Percentiles rank a stretch among this genome's conserved stretches.
Evolutionary conservation across 2,888 invertebrate genomes (phyloP).

Genomic region (Criorhina ranunculi): DNA sequence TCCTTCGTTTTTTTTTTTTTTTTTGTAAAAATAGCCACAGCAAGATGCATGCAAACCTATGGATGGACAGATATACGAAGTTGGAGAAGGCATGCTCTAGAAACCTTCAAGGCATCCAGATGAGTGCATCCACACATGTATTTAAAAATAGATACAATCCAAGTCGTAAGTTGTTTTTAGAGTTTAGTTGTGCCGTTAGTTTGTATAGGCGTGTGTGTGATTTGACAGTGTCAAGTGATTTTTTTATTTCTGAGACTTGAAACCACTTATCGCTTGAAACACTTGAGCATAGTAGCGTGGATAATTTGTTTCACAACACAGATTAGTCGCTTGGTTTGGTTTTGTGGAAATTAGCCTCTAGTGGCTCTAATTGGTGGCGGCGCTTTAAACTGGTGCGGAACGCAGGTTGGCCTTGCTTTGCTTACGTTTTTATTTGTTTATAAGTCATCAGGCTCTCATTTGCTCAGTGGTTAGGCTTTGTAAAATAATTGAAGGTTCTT

Average conservation of each 20-base stretch:
- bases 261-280: constrained; percentile 60
- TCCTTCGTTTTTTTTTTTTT: constrained; percentile 33
- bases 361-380: constrained; percentile 35
- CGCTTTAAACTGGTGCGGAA: no score
- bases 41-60: constrained; percentile 12
- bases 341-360: constrained; percentile 19
- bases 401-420: no score
- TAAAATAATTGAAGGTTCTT: no score
- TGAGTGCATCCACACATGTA: constrained; percentile 8
- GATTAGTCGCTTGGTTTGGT: constrained; percentile 16
- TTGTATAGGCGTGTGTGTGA: constrained; percentile 36
- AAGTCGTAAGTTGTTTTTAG: no score
- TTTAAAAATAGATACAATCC: constrained; percentile 46
- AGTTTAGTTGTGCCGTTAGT: no score
- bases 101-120: constrained; percentile 55
- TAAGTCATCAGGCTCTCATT: no score
- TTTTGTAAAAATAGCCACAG: constrained; percentile 24
- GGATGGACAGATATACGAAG: background rate
- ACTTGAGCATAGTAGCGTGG: constrained; percentile 21
- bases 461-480: no score
- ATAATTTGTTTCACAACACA: constrained; percentile 54
- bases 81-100: constrained; percentile 36
- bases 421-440: no score
- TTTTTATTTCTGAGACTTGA: constrained; percentile 25
- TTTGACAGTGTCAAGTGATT: constrained; percentile 74